phyloP scores from a whole-genome alignment of 2,888 invertebrate species.

The Sinotaia quadrata region DNA sequence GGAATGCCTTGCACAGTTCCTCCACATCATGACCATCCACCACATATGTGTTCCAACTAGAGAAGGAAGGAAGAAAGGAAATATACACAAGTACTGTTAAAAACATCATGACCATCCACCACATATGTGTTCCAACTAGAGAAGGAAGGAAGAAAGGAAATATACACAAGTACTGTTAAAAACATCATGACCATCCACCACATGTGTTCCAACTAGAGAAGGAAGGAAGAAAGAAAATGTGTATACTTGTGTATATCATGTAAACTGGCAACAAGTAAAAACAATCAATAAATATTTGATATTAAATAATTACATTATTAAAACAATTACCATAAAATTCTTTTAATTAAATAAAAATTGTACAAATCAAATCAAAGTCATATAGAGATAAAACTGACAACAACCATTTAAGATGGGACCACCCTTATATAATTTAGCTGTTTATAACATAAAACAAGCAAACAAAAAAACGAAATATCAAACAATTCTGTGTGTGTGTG shows the following conservation, averaged over 20 bases:
- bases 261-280: too few relatives aligned
- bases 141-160: not conserved
- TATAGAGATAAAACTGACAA: too few relatives aligned
- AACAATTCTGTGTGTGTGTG: too few relatives aligned
- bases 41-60: constrained; percentile 75
- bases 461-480: too few relatives aligned
- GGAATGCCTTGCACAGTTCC: constrained; percentile 88
- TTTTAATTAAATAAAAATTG: too few relatives aligned
- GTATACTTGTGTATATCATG: not conserved
- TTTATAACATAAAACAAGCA: too few relatives aligned
- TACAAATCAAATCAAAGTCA: too few relatives aligned
- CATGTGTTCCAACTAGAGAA: constrained; percentile 72
- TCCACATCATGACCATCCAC: constrained; percentile 98
- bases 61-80: not conserved
- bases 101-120: constrained; percentile 95
- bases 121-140: constrained; percentile 75
- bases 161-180: not conserved
- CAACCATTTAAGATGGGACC: too few relatives aligned
- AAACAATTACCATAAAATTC: too few relatives aligned
- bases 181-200: constrained; percentile 97
- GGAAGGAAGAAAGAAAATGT: not conserved
- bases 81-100: not conserved
- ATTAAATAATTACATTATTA: too few relatives aligned
- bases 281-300: too few relatives aligned
- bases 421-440: too few relatives aligned